A percentile compares a stretch with the other conserved stretches of the same genome.
phyloP scores from a whole-genome alignment of 2,113 vertebrate species.

The Rafetus swinhoei region DNA sequence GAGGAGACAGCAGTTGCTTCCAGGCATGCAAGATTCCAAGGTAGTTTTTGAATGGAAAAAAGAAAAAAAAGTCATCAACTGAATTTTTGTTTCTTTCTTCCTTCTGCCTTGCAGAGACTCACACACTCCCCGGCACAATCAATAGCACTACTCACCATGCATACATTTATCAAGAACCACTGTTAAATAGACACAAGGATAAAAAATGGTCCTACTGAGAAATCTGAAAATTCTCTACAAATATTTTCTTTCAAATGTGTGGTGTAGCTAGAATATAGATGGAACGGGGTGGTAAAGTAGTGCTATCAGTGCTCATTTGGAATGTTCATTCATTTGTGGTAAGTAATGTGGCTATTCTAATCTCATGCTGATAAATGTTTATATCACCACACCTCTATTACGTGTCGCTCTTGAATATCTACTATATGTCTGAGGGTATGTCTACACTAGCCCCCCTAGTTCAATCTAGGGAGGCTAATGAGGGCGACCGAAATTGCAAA shows the following conservation, averaged over 20 bases:
- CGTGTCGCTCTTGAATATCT: too few relatives aligned
- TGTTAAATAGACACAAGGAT: background rate
- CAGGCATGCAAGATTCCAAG: background rate
- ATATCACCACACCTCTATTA: background rate
- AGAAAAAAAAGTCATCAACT: background rate
- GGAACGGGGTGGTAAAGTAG: background rate
- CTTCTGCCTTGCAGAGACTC: background rate
- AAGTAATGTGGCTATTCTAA: background rate
- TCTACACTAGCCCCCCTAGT: too few relatives aligned
- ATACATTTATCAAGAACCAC: background rate
- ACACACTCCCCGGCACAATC: background rate
- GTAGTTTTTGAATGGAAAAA: background rate
- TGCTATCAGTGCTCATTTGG: background rate
- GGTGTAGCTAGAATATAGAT: background rate
- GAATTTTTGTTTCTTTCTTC: background rate
- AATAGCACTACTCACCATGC: background rate
- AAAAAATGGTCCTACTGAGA: background rate
- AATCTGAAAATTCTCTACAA: background rate
- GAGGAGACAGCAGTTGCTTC: background rate
- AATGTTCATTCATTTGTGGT: background rate
- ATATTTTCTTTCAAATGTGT: background rate
- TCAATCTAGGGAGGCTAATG: too few relatives aligned
- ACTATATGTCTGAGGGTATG: too few relatives aligned
- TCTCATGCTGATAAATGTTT: background rate
- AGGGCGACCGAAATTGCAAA: too few relatives aligned